Evolutionary conservation across 2,113 vertebrate genomes (phyloP).

Genomic region (Bungarus multicinctus): DNA sequence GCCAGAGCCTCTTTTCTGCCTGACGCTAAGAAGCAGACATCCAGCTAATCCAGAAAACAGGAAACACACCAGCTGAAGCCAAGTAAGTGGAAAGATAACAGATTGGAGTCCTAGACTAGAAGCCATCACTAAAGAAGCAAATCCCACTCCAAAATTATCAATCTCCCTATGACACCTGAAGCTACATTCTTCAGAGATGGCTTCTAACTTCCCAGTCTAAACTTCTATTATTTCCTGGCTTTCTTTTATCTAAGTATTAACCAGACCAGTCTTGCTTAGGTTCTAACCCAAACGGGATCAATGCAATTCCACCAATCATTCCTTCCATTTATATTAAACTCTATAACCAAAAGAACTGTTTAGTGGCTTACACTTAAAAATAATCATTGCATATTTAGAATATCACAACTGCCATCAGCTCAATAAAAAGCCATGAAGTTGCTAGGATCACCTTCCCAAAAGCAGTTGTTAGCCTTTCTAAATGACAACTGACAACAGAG

Average conservation of each 20-base stretch:
- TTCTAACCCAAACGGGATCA: neutral
- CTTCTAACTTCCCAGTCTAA: neutral
- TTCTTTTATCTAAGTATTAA: neutral
- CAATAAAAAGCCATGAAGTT: neutral
- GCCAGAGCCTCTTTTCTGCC: neutral
- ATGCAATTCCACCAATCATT: neutral
- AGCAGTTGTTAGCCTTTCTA: neutral
- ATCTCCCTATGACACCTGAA: neutral
- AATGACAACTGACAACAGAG: neutral
- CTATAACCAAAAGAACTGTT: neutral
- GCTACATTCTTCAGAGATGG: neutral
- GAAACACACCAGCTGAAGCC: neutral
- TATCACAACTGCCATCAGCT: neutral
- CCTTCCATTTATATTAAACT: neutral
- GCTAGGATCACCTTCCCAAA: neutral
- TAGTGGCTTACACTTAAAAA: neutral
- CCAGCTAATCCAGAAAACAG: conserved; percentile 12
- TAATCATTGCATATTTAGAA: neutral
- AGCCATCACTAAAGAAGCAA: neutral
- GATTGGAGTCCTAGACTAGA: neutral
- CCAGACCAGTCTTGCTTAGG: neutral
- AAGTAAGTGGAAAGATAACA: conserved; percentile 14
- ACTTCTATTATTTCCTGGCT: neutral
- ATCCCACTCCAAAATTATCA: neutral
- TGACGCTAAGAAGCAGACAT: neutral